Evolutionary conservation across 2,888 invertebrate species (phyloP), one percentile per base, ranked within the genome.

Genomic region (Rotaria sp.): DNA sequence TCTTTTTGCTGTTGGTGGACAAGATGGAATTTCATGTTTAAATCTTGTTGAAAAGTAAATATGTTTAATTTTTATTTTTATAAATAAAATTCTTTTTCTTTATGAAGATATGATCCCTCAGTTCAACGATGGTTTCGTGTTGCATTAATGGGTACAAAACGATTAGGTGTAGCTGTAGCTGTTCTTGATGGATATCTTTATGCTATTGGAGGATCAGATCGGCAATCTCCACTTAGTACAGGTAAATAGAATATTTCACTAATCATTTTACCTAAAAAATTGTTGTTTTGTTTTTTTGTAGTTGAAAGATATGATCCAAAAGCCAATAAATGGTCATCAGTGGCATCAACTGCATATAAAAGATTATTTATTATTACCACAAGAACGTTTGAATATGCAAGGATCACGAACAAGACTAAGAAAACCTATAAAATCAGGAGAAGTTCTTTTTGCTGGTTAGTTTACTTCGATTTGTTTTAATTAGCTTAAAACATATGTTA

Each of bases 51-150:
- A 98, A 93, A 80, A 80, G 80, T 80, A 24, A 21, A 10, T 52
- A 3, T 24, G 52, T 24, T 8, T 10, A 7, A 3, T 5, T 52
- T 52, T 35, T 21, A 21, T 85, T 2, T 21, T 18, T 30, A 26
- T 75, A 13, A 11, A 74, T 38, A 38, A 21, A 26, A 38, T 35
- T 86, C 87, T 87, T 30, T 88, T 18, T 24, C 10, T 67, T 35
- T 26, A 1, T 55, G 10, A 26, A 94, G 94, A 89, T 99, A 97
- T 92, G 98, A 99, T 92, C 97, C 98, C 85, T 96, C 96, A 92
- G 95, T 96, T 90, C 98, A 98, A 92, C 95, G 97, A 90, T 99
- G 98, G 97, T 94, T 94, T 84, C 95, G 96, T 93, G 97, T 98
- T 87, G 95, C 97, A 0, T 95, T 96, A 3, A 98, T 98, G 97